Conservation (phyloP, 2,797 vertebrate species). For the Galaxias olidus region DNA sequence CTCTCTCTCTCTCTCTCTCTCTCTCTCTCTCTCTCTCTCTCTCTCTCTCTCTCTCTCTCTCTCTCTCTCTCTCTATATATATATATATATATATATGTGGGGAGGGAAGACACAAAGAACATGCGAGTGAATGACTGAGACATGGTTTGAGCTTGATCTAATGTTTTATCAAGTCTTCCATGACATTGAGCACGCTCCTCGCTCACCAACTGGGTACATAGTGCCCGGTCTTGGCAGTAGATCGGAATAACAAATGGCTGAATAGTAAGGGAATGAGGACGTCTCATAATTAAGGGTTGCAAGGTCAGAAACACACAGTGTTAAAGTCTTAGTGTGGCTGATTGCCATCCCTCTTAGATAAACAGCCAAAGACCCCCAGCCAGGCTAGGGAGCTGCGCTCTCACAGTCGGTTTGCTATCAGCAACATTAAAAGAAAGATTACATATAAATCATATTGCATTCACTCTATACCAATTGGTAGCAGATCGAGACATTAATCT, state of each 20-base stretch:
- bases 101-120: conserved; percentile 39
- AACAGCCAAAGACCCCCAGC: no score
- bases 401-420: no score
- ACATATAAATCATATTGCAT: no score
- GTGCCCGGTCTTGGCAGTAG: not conserved
- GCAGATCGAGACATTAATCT: no score
- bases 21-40: no score
- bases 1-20: no score
- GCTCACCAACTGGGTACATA: conserved; percentile 52
- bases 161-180: conserved; percentile 64
- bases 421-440: no score
- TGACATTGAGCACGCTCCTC: conserved; percentile 68
- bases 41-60: no score
- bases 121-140: conserved; percentile 32
- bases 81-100: no score
- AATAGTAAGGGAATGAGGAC: conserved; percentile 56
- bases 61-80: no score
- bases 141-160: conserved; percentile 61
- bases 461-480: no score
- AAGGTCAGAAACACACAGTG: conserved; percentile 63
- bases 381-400: no score
- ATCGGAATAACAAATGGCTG: conserved; percentile 44
- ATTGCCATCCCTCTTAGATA: conserved; percentile 43
- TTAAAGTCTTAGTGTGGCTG: conserved; percentile 51
- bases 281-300: conserved; percentile 62